Conservation (phyloP, 1,140 invertebrate species). For the Scylla paramamosain region DNA sequence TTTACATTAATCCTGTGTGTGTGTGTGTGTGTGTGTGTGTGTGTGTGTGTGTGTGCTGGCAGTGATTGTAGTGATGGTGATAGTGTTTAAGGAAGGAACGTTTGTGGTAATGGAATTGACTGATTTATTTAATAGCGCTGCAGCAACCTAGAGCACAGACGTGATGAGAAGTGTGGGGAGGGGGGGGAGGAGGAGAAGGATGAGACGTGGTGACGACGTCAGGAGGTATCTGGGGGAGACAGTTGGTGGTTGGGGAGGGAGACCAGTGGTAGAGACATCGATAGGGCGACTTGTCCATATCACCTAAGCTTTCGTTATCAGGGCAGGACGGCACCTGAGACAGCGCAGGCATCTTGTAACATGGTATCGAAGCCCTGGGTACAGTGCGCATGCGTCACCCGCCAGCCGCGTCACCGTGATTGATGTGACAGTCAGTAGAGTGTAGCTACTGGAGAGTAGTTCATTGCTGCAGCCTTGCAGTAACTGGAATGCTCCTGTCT, state of each 20-base stretch:
- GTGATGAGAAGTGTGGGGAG: no score
- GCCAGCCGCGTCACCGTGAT: not conserved
- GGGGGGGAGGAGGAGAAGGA: no score
- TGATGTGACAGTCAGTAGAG: not conserved
- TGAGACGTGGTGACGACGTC: no score
- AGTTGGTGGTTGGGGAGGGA: not conserved
- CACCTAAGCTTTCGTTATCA: not conserved
- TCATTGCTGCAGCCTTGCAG: not conserved
- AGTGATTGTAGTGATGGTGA: no score
- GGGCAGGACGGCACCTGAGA: not conserved
- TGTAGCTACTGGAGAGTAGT: not conserved
- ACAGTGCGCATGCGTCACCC: not conserved
- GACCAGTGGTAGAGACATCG: not conserved
- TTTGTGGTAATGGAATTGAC: no score
- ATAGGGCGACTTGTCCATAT: not conserved
- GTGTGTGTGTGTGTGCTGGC: no score
- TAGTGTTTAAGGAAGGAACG: no score
- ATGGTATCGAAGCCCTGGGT: not conserved
- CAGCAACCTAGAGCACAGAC: no score
- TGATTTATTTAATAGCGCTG: no score
- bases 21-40: no score
- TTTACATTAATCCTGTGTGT: no score
- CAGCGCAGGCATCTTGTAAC: not conserved
- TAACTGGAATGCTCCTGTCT: not conserved
- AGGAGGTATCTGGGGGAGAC: no score